Base-by-base conservation (phyloP, 2,888 invertebrate genomes). In the Megalurothrips usitatus region DNA sequence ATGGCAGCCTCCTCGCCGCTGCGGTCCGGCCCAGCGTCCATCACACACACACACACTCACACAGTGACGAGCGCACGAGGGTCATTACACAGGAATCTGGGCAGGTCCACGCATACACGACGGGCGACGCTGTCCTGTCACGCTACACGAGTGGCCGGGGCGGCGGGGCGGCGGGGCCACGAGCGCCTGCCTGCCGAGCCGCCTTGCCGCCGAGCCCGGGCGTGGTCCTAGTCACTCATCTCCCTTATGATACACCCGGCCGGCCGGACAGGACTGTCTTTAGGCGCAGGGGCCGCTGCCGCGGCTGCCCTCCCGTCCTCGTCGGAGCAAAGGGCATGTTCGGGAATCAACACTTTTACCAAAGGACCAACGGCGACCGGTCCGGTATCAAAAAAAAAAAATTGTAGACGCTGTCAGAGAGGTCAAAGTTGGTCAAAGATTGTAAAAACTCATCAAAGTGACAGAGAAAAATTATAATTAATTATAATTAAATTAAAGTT, bases 31-130 rank as follows among this genome's bases (percentile, higher is more conserved):
- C 58, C 68, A 75, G 68, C 68, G 68, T 75, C 68, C 68, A 75
- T 75, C 68, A 75, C 68, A 75, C 68, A 26, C 26, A 26, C 68
- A 23, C 68, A 23, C 68, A 23, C 68, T 12, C 68, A 26, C 68
- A 26, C 68, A 26, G 23, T 75, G 23, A 75, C 68, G 68, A 75
- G 68, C 26, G 68, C 34, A 58, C 58, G 58, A 58, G 58, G 68
- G 68, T 75, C 68, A 75, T 75, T 75, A 75, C 68, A 75, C 68
- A 75, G 68, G 68, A 75, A 75, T 75, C 68, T 75, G 68, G 68
- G 68, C 68, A 75, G 68, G 68, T 75, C 68, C 23, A 75, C 68
- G 26, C 68, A 75, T 26, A 75, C 68, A 58, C 58, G 17, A 17
- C 34, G 34, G 34, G 34, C 34, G 34, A 43, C 34, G 34, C 34